Base-by-base conservation (phyloP, 2,113 vertebrate genomes). In the Xenopus tropicalis region DNA sequence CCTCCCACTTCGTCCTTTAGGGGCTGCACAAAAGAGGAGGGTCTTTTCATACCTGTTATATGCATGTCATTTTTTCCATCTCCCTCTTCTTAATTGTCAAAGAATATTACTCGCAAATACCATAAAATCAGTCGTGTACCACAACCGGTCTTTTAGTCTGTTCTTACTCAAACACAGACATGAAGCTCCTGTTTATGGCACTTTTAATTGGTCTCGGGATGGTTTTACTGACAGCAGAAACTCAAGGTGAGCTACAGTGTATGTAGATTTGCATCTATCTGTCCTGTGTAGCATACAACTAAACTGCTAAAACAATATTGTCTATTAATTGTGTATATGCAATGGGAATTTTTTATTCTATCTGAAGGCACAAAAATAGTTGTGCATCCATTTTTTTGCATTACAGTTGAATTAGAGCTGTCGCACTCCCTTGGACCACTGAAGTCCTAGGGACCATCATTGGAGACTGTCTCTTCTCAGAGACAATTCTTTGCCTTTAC, bases 1-100 rank as follows among this genome's bases (percentile, higher is more conserved):
- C 62, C 37, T 37, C 62, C 66, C 64, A 54, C 46, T 61, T 19
- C 17, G 24, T 44, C 19, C 29, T 46, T 5, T 52, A 62, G 72
- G 72, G 72, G 72, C 65, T 66, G 48, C 43, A 62, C 4, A 43
- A 54, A 21, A 23, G 14, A 58, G 72, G 57, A 22, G 66, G 20
- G 61, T 57, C 24, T 23, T 19, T 63, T 13, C 29, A 48, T 25
- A 52, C 56, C 44, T 68, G 24, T 1, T 21, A 63, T 13, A 19
- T 25, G 25, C 59, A 51, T 59, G 24, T 22, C 16, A 57, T 11
- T 9, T 23, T 61, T 68, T 62, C 72, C 72, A 61, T 17, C 43
- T 69, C 52, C 44, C 23, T 52, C 43, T 51, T 23, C 2, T 42
- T 25, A 61, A 24, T 25, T 59, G n/a, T 54, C 16, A 54, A 9